Percentiles rank a stretch among this genome's conserved stretches.
phyloP scores from a whole-genome alignment of 2,888 invertebrate genomes.

The Merodon equestris region DNA sequence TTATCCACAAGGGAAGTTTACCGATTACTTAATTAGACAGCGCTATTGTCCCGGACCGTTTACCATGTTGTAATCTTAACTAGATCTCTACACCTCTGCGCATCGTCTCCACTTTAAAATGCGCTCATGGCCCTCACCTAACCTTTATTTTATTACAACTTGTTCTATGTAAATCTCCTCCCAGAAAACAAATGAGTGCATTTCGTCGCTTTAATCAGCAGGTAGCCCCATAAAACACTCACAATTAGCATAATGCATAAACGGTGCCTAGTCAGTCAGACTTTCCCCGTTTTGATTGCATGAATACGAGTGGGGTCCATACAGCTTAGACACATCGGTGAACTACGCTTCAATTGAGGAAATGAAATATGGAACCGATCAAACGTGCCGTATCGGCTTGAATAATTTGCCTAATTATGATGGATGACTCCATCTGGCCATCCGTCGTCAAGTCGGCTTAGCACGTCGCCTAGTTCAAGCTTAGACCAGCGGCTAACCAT shows the following conservation, averaged over 20 bases:
- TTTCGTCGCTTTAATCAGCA: conserved; percentile 23
- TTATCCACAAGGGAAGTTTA: too few relatives aligned
- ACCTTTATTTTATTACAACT: too few relatives aligned
- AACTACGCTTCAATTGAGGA: neutral
- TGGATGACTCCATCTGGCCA: conserved; percentile 46
- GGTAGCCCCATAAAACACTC: conserved; percentile 39
- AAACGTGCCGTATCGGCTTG: conserved; percentile 44
- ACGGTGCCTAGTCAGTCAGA: neutral
- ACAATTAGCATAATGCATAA: conserved; percentile 18
- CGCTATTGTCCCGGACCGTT: too few relatives aligned
- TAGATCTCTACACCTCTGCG: too few relatives aligned
- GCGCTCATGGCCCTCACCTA: too few relatives aligned
- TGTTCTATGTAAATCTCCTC: too few relatives aligned
- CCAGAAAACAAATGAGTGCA: conserved; percentile 13
- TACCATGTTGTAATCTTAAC: too few relatives aligned
- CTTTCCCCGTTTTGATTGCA: conserved; percentile 15
- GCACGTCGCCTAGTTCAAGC: conserved; percentile 40
- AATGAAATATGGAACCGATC: conserved; percentile 39
- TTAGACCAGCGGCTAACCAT: conserved; percentile 20
- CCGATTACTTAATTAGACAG: too few relatives aligned
- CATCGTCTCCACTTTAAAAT: too few relatives aligned
- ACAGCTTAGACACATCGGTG: conserved; percentile 23
- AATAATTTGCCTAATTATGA: conserved; percentile 59
- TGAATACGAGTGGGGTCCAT: conserved; percentile 28
- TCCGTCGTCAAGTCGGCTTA: conserved; percentile 31